These are phyloP conservation scores for Drosophila lacicola DNA, from an alignment of 2,888 invertebrate species.

Conservation along the genomic window DNA sequence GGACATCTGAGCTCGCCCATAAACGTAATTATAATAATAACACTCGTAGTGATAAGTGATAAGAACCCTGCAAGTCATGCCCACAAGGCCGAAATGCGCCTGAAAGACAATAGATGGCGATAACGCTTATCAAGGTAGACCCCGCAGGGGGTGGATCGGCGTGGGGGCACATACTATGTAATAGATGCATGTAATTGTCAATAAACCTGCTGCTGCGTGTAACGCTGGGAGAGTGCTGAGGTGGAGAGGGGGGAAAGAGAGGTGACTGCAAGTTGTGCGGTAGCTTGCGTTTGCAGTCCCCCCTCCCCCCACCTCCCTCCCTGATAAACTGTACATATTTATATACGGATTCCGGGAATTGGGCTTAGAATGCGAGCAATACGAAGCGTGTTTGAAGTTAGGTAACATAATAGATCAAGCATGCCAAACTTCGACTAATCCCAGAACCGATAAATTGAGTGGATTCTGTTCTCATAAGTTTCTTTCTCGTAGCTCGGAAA, in stretches of 20 bases:
- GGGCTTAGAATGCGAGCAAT: neutral
- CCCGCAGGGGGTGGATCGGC: too few species aligned
- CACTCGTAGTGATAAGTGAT: slow-evolving; percentile 16
- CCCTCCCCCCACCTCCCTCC: too few species aligned
- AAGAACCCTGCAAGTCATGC: slow-evolving; percentile 48
- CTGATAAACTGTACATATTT: too few species aligned
- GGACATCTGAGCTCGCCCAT: slow-evolving; percentile 1
- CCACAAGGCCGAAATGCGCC: slow-evolving; percentile 40
- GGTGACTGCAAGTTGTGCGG: too few species aligned
- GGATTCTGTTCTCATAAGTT: too few species aligned
- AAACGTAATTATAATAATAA: slow-evolving; percentile 30
- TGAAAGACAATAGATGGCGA: slow-evolving; percentile 35
- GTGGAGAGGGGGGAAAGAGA: too few species aligned
- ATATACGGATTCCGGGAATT: neutral
- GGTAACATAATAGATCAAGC: neutral
- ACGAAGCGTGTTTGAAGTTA: neutral
- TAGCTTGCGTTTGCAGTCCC: too few species aligned
- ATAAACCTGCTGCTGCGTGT: neutral
- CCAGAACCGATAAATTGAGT: neutral
- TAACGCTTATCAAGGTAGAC: slow-evolving; percentile 33
- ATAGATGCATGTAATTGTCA: neutral
- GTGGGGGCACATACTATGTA: too few species aligned
- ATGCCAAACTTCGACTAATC: neutral
- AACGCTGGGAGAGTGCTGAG: too few species aligned
- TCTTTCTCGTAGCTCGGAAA: too few species aligned